These are phyloP conservation scores for Perognathus longimembris DNA, from an alignment of 2,113 vertebrate genomes.

Conservation along the genomic window DNA sequence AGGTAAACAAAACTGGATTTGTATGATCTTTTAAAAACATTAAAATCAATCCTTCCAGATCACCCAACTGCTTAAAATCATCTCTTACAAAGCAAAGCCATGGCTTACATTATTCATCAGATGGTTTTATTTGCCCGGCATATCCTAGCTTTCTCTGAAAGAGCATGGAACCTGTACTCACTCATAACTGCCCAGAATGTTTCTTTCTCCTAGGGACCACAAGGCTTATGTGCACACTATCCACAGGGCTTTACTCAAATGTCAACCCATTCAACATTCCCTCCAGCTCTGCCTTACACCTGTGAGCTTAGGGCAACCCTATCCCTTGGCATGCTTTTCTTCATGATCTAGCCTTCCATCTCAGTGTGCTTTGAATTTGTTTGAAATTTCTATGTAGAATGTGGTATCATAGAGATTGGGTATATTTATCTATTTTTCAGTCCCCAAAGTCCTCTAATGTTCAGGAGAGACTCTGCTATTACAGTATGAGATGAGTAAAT, in stretches of 20 bases:
- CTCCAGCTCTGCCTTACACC: background rate
- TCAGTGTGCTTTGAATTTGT: background rate
- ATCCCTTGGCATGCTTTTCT: background rate
- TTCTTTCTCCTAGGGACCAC: background rate
- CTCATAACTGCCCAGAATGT: background rate
- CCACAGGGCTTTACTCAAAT: background rate
- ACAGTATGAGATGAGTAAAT: background rate
- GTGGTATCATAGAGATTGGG: background rate
- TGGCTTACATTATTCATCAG: constrained; percentile 2
- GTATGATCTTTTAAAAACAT: constrained; percentile 39
- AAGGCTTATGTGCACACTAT: fast-evolving
- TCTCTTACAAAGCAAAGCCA: constrained; percentile 10
- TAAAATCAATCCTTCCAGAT: constrained; percentile 25
- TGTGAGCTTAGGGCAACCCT: fast-evolving
- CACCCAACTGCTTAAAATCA: background rate
- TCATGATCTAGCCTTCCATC: background rate
- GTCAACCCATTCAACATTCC: no score
- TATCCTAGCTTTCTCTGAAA: background rate
- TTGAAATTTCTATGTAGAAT: background rate
- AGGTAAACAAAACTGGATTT: constrained; percentile 49
- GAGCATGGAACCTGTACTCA: background rate
- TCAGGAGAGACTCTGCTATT: background rate
- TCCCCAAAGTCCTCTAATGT: no score
- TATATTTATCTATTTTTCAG: background rate
- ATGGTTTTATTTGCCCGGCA: background rate